phyloP scores from a whole-genome alignment of 1,140 invertebrate genomes.

The Limonius californicus region DNA sequence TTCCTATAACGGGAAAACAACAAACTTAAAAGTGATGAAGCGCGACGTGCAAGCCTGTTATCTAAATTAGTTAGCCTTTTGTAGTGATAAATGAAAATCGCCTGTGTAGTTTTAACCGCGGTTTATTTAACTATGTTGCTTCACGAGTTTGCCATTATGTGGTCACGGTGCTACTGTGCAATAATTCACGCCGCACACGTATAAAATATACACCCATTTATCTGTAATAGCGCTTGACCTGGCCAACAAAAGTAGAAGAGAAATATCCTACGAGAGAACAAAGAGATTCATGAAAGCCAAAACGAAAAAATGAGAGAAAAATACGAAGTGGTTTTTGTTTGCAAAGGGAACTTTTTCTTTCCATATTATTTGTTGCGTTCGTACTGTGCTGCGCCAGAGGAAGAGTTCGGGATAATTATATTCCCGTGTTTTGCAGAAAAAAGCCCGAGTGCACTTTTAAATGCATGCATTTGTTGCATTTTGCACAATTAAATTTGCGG shows the following conservation, averaged over 20 bases:
- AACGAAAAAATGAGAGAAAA: not conserved
- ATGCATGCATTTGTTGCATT: too few relatives aligned
- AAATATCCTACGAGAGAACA: too few relatives aligned
- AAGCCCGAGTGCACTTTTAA: too few relatives aligned
- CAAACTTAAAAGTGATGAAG: too few relatives aligned
- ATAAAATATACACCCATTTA: not conserved
- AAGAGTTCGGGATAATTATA: too few relatives aligned
- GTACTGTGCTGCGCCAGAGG: too few relatives aligned
- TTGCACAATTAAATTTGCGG: too few relatives aligned
- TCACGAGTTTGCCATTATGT: constrained; percentile 18
- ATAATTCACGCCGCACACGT: constrained; percentile 9
- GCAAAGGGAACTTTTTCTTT: too few relatives aligned
- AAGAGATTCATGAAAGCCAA: not conserved
- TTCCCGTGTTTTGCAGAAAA: too few relatives aligned
- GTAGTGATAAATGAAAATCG: constrained; percentile 11
- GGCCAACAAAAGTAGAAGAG: not conserved
- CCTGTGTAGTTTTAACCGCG: constrained; percentile 3
- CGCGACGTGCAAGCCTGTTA: not conserved
- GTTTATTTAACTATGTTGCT: constrained; percentile 15
- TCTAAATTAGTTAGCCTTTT: constrained; percentile 6
- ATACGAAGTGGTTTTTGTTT: too few relatives aligned
- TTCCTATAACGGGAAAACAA: too few relatives aligned
- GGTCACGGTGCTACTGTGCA: constrained; percentile 6
- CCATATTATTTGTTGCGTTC: too few relatives aligned
- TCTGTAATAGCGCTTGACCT: not conserved